Evolutionary conservation across 2,113 vertebrate species (phyloP), one percentile per base, ranked within the genome.

Genomic region (Cichladusa arquata): DNA sequence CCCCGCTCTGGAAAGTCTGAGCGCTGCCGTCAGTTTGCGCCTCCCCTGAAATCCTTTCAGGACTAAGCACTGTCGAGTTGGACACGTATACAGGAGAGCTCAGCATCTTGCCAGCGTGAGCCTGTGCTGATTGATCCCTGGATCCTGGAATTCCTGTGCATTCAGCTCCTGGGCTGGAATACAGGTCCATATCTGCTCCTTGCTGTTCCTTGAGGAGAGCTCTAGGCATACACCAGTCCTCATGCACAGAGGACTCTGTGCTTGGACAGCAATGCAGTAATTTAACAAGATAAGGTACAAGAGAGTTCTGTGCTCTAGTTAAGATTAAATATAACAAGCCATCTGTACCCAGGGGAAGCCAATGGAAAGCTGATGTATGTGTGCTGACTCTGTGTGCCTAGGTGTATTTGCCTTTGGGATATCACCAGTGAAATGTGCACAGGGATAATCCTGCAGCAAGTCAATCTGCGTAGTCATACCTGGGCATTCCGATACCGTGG

Each of bases 401-500:
- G 48, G 5, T 3, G 5, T 83, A 5, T 66, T 83, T 95, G 57
- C 87, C 72, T 77, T 71, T 45, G 76, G 80, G 67, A 57, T 71
- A 29, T 67, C 51, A 31, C 34, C 25, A 1, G 0, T 60, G 44
- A 60, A 53, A 20, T 57, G 24, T 2, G 8, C 12, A 1, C 3
- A 2, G 60, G 45, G 65, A 50, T 78, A 45, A 64, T 60, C 65
- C 80, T 64, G 65, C 47, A 72, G 88, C 64, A 66, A 42, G 15
- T 44, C 31, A 31, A 57, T 67, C 51, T 91, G 28, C 6, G 1
- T 34, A 58, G 22, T 45, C 36, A 5, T 61, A 40, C 54, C 42
- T 8, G 19, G 34, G 34, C 45, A 2, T 54, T 61, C 56, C 2
- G 1, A 40, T 18, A 24, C 40, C 0, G 0, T 22, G 61, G 19